Conservation (phyloP, 2,888 invertebrate species). For the Pimpla rufipes region DNA sequence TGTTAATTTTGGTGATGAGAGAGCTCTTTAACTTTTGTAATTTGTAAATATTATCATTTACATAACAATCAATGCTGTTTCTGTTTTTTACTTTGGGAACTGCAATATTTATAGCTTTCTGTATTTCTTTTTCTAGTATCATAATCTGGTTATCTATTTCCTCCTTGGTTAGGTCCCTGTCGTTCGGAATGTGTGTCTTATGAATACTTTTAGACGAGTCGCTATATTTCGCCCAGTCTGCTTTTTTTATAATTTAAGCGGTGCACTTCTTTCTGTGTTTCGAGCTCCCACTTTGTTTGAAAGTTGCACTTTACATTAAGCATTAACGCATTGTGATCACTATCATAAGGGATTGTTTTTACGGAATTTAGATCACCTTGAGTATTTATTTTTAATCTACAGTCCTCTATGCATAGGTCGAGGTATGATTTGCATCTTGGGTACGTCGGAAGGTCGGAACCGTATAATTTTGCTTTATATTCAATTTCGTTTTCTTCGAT, state of each 20-base stretch:
- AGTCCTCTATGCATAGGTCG: slow-evolving; percentile 20
- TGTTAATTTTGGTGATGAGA: no score
- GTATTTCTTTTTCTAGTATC: no score
- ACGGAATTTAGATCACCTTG: neutral
- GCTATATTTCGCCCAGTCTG: slow-evolving; percentile 6
- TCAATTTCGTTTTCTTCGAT: slow-evolving; percentile 10
- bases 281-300: slow-evolving; percentile 9
- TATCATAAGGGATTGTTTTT: slow-evolving; percentile 20
- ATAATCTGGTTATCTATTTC: neutral
- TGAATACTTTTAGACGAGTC: neutral
- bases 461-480: slow-evolving; percentile 32
- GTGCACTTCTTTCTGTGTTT: slow-evolving; percentile 10
- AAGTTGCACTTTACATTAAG: neutral
- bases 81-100: neutral
- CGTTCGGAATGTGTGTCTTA: neutral
- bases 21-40: slow-evolving; percentile 21
- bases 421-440: slow-evolving; percentile 23
- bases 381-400: slow-evolving; percentile 18
- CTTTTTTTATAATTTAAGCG: slow-evolving; percentile 17
- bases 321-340: no score
- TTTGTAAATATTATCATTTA: slow-evolving; percentile 1
- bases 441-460: slow-evolving; percentile 36
- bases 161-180: neutral
- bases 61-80: slow-evolving; percentile 14
- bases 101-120: neutral